Conservation (phyloP, 2,113 vertebrate species). For the Pachypanchax playfairii region DNA sequence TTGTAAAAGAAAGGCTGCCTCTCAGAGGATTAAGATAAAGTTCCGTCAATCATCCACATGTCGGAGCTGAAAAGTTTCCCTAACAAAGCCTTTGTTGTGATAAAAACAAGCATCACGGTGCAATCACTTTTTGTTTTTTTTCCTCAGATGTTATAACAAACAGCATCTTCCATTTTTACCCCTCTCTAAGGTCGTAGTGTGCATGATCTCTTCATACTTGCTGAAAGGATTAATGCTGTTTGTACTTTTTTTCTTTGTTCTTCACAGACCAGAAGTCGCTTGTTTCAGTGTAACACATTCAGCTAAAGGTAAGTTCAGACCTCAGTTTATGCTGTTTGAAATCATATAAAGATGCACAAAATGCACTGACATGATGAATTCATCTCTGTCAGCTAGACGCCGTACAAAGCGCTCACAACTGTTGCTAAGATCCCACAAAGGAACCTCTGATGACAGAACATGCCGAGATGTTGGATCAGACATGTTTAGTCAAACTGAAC, state of each 20-base stretch:
- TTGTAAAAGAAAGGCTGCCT: constrained; percentile 59
- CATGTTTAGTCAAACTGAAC: constrained; percentile 65
- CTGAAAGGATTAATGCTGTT: constrained; percentile 1
- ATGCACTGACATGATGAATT: constrained; percentile 43
- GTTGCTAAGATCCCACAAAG: constrained; percentile 64
- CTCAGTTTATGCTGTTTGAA: constrained; percentile 18
- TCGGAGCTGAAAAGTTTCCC: constrained; percentile 35
- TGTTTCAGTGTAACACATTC: constrained; percentile 56
- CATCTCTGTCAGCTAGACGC: constrained; percentile 26
- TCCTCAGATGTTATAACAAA: constrained; percentile 11
- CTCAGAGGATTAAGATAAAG: constrained; percentile 58
- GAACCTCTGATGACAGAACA: constrained; percentile 59
- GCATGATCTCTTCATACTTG: constrained; percentile 10
- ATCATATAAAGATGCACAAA: constrained; percentile 9
- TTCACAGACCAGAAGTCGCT: constrained; percentile 56
- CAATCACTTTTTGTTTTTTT: neutral
- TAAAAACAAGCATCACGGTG: constrained; percentile 5
- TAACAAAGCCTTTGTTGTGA: constrained; percentile 9
- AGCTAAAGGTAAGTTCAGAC: constrained; percentile 71
- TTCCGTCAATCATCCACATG: constrained; percentile 38
- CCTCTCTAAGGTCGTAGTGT: constrained; percentile 7
- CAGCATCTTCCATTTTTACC: neutral
- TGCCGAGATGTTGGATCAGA: constrained; percentile 61
- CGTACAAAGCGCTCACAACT: constrained; percentile 61
- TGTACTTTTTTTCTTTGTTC: constrained; percentile 23